phyloP scores from a whole-genome alignment of 2,888 invertebrate species.

The Synergus japonicus region DNA sequence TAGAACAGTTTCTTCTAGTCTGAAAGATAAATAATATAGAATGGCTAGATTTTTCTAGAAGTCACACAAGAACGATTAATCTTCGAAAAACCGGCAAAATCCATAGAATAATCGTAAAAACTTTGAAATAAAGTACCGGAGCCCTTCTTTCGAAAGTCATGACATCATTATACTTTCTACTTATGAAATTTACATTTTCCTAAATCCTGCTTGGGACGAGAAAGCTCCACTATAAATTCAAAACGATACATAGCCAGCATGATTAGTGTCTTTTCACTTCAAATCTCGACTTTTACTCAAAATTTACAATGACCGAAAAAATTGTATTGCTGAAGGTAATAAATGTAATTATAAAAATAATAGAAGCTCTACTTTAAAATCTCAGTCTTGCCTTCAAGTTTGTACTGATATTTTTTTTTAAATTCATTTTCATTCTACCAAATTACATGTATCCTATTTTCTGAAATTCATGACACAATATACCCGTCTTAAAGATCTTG shows the following conservation, averaged over 20 bases:
- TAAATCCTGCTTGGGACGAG: neutral
- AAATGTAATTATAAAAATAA: no score
- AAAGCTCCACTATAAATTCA: slow-evolving; percentile 1
- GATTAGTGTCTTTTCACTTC: neutral
- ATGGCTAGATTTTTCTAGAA: neutral
- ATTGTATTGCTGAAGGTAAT: neutral
- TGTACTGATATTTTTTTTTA: neutral
- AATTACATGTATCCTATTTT: slow-evolving; percentile 17
- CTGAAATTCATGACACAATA: slow-evolving; percentile 11
- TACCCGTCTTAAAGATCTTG: neutral
- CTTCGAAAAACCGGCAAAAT: neutral
- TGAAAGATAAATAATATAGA: neutral
- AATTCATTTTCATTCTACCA: neutral
- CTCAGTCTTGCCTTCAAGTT: neutral
- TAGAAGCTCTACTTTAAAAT: neutral
- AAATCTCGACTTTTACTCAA: neutral
- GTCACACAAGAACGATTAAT: neutral
- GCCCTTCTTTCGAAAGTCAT: neutral
- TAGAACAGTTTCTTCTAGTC: neutral
- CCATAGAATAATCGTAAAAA: neutral
- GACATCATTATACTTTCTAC: slow-evolving; percentile 17
- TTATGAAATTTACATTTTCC: slow-evolving; percentile 24
- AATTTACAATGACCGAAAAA: neutral
- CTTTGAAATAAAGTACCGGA: neutral
- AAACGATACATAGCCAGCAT: slow-evolving; percentile 1